Conservation (phyloP, 2,888 invertebrate genomes). For the Myopa tessellatipennis region DNA sequence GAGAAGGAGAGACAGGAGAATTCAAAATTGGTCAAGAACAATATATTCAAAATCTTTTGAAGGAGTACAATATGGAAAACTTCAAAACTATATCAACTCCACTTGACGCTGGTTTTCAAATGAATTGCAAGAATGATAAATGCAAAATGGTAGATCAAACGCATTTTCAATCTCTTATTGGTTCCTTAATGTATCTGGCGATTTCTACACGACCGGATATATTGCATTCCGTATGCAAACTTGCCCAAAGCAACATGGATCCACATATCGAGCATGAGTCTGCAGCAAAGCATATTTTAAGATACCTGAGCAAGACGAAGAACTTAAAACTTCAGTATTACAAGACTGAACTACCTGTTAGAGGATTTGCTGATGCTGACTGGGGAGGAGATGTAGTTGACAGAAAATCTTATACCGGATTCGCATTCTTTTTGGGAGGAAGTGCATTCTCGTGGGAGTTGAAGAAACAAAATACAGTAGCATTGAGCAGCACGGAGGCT, state of each 20-base stretch:
- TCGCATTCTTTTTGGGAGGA: constrained; percentile 39
- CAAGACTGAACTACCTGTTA: constrained; percentile 29
- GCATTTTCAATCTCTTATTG: constrained; percentile 37
- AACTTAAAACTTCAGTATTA: constrained; percentile 35
- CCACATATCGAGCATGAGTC: constrained; percentile 37
- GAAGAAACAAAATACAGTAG: constrained; percentile 44
- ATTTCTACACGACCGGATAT: constrained; percentile 36
- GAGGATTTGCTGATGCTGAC: constrained; percentile 46
- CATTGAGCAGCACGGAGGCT: constrained; percentile 37
- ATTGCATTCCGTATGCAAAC: constrained; percentile 32
- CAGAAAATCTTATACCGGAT: constrained; percentile 45
- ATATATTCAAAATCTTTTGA: constrained; percentile 33
- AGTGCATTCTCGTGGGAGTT: constrained; percentile 44
- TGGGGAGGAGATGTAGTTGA: constrained; percentile 43
- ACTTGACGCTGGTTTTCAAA: constrained; percentile 38
- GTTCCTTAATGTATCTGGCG: constrained; percentile 40
- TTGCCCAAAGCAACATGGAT: not conserved
- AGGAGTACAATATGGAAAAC: constrained; percentile 27
- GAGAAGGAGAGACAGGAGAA: constrained; percentile 34
- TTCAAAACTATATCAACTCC: constrained; percentile 33
- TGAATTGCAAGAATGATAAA: constrained; percentile 30
- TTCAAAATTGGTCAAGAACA: constrained; percentile 32
- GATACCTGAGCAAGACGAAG: constrained; percentile 24
- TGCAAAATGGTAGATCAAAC: constrained; percentile 34
- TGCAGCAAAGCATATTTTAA: constrained; percentile 43